Evolutionary conservation across 1,140 invertebrate genomes (phyloP).

Genomic region (Homarus americanus): DNA sequence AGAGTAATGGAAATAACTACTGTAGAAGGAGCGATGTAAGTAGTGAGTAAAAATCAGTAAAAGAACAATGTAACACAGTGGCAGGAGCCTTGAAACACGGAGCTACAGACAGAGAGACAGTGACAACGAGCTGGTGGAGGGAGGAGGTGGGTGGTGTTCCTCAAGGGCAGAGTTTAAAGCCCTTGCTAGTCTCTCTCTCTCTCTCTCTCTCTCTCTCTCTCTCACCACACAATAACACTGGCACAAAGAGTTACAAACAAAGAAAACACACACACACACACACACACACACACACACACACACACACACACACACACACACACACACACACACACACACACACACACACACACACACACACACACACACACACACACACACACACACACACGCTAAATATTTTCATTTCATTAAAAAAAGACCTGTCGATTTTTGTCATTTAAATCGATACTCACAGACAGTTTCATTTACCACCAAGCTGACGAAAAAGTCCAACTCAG

Average conservation of each 20-base stretch:
- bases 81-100: background rate
- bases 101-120: background rate
- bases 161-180: background rate
- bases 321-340: slow-evolving; percentile 19
- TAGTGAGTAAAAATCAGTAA: background rate
- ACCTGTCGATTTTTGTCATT: too few relatives aligned
- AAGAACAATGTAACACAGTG: background rate
- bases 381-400: too few relatives aligned
- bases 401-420: too few relatives aligned
- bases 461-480: too few relatives aligned
- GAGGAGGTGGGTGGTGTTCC: background rate
- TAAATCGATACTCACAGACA: too few relatives aligned
- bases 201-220: background rate
- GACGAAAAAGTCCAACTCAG: too few relatives aligned
- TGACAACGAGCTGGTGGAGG: background rate
- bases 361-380: too few relatives aligned
- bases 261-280: too few relatives aligned
- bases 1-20: too few relatives aligned
- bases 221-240: background rate
- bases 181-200: too few relatives aligned
- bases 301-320: background rate
- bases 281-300: background rate
- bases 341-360: slow-evolving; percentile 13
- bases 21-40: too few relatives aligned
- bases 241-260: too few relatives aligned